Conservation (phyloP, 2,797 vertebrate species). For the Synaphobranchus kaupii region DNA sequence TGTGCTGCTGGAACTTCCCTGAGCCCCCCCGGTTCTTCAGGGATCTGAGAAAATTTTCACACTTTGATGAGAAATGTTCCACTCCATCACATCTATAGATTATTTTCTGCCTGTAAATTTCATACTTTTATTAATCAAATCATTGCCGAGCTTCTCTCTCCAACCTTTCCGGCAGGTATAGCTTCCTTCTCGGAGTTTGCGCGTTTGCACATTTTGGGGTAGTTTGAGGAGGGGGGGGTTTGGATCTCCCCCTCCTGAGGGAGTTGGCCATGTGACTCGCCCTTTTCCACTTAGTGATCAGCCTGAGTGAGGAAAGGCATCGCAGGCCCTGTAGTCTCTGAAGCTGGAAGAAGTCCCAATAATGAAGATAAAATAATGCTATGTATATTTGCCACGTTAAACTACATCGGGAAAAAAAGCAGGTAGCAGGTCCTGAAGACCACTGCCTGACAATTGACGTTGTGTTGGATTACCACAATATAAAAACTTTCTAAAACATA, state of each 20-base stretch:
- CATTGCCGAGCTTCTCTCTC: conserved; percentile 53
- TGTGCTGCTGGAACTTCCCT: conserved; percentile 69
- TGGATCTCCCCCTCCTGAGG: conserved; percentile 66
- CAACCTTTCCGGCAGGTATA: conserved; percentile 49
- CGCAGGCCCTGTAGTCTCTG: background rate
- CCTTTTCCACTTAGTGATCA: conserved; percentile 22
- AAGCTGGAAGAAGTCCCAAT: too few species aligned
- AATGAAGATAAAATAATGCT: background rate
- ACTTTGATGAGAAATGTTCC: conserved; percentile 84
- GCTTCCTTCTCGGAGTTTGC: conserved; percentile 58
- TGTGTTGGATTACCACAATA: background rate
- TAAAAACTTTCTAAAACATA: background rate
- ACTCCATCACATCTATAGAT: conserved; percentile 84
- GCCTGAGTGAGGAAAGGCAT: background rate
- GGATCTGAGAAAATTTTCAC: conserved; percentile 84
- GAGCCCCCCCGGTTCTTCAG: conserved; percentile 79
- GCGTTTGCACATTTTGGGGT: conserved; percentile 58
- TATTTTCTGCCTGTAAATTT: conserved; percentile 86
- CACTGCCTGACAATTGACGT: background rate
- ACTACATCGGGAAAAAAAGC: background rate
- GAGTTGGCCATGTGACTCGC: conserved; percentile 63
- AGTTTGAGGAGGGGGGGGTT: background rate
- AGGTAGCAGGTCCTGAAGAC: background rate
- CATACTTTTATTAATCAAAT: conserved; percentile 85
- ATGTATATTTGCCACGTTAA: background rate